Percentiles rank a stretch among this genome's conserved stretches.
These are phyloP conservation scores for Dioctria rufipes DNA, from an alignment of 2,888 invertebrate species.

Conservation along the genomic window DNA sequence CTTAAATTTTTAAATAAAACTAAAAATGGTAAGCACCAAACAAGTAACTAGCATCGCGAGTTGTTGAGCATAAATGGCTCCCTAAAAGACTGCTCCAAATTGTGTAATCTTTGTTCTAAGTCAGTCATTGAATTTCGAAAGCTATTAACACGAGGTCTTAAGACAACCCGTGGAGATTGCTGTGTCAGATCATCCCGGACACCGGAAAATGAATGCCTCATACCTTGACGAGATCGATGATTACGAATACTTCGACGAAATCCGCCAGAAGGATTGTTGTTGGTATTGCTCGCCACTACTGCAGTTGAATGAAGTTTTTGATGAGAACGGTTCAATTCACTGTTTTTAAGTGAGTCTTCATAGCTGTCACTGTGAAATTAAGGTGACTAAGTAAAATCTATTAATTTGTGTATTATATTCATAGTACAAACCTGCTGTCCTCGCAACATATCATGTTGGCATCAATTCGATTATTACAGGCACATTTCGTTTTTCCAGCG, in stretches of 20 bases:
- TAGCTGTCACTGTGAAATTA: constrained; percentile 78
- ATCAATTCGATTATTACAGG: constrained; percentile 52
- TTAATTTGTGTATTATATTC: neutral
- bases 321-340: constrained; percentile 61
- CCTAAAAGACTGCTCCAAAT: constrained; percentile 68
- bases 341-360: constrained; percentile 82
- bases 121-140: constrained; percentile 71
- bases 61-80: constrained; percentile 66
- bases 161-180: constrained; percentile 67
- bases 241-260: constrained; percentile 60
- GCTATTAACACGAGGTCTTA: constrained; percentile 67
- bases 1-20: neutral
- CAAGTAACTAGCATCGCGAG: constrained; percentile 63
- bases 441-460: constrained; percentile 53
- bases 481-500: constrained; percentile 51
- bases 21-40: constrained; percentile 20
- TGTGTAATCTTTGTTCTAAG: constrained; percentile 69
- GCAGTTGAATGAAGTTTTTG: constrained; percentile 62
- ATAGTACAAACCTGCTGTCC: constrained; percentile 58
- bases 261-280: constrained; percentile 43
- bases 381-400: neutral
- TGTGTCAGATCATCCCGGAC: constrained; percentile 70
- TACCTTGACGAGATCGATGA: constrained; percentile 59
- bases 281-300: constrained; percentile 58
- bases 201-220: constrained; percentile 70